Evolutionary conservation across 2,113 vertebrate genomes (phyloP).

Genomic region (Narcine bancroftii): DNA sequence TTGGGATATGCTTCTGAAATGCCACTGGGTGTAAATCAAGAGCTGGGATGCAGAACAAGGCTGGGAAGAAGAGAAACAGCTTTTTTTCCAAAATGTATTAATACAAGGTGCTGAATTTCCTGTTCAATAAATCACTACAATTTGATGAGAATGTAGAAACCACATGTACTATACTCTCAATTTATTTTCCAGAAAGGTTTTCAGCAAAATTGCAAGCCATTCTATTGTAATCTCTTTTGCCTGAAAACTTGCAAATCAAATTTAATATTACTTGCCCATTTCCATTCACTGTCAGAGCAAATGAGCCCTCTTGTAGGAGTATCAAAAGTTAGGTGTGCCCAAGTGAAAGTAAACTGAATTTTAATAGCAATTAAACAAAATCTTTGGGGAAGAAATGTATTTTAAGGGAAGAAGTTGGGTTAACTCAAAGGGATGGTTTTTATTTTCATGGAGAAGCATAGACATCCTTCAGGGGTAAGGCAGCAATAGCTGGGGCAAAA

Average conservation of each 20-base stretch:
- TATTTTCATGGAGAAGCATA: neutral
- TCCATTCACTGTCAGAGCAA: neutral
- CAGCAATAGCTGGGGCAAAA: neutral
- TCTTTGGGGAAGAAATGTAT: neutral
- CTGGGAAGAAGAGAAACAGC: no score
- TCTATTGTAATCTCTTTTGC: neutral
- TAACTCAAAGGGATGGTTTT: neutral
- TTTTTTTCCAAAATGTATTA: no score
- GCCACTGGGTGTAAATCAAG: no score
- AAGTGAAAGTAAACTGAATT: neutral
- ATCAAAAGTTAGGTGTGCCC: neutral
- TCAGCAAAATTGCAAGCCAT: neutral
- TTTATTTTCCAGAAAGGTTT: neutral
- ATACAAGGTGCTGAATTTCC: no score
- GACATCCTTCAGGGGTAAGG: neutral
- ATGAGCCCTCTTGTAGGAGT: neutral
- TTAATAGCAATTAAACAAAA: neutral
- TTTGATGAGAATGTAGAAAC: neutral
- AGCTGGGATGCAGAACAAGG: no score
- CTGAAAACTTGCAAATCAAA: neutral
- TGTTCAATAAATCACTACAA: no score
- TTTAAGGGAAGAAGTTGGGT: neutral
- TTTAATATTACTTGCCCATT: neutral
- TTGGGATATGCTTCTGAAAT: no score
- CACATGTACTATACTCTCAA: neutral